Base-by-base conservation (phyloP, 2,888 invertebrate species). In the Hemicrepidius hirtus region DNA sequence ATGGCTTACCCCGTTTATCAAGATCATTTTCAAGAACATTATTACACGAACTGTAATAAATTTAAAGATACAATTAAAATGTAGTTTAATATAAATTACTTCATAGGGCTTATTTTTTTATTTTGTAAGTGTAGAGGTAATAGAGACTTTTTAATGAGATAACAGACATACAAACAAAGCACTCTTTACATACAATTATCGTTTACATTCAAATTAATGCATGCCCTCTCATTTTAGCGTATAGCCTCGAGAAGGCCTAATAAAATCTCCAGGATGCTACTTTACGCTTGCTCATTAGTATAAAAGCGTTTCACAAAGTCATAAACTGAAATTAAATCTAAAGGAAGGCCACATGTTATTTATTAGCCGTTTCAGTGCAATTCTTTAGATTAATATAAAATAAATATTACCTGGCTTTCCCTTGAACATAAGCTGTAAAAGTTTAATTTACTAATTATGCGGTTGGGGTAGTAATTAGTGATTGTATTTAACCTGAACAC, bases 291-390 rank as follows among this genome's bases (percentile, higher is more conserved):
- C 53, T 53, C 53, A 53, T 53, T 53, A 53, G 53, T 53, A 53
- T 53, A 53, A 53, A 53, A 53, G 53, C 53, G 53, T 53, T 53
- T 53, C 53, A 32, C 32, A 28, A 53, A 53, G n/a, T 9, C 53
- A 53, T 53, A 53, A 53, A 53, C 28, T 53, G 53, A 13, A 53
- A 53, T 53, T 53, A 53, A 28, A 24, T 13, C 53, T 4, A 53
- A 53, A 53, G n/a, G 28, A 28, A 28, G 13, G 28, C 53, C 53
- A 53, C 53, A 13, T 5, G 9, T 53, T 28, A 53, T 53, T 53
- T 53, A 53, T 53, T 53, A n/a, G 12, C 1, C 1, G 5, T 28
- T 53, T 53, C 53, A 13, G 28, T 53, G 13, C 12, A 16, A 53
- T 7, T 53, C 28, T 9, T 9, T 44, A 12, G 20, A 53, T 28